Evolutionary conservation across 2,113 vertebrate species (phyloP).

Genomic region (Ardeotis arabs): DNA sequence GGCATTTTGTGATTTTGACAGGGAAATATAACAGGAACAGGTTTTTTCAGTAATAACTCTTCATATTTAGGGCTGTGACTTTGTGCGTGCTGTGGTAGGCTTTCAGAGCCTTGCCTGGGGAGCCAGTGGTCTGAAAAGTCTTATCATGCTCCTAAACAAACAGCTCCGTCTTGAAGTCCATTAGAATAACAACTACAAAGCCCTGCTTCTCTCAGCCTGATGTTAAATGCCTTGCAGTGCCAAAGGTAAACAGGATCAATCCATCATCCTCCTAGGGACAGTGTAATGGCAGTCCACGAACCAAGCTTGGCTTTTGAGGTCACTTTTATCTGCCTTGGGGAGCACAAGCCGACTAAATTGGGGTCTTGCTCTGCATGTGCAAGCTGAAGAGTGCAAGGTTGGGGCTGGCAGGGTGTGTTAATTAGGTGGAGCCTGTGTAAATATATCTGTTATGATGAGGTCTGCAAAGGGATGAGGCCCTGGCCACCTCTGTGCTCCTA

Average conservation of each 20-base stretch:
- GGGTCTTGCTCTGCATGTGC: background rate
- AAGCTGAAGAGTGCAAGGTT: background rate
- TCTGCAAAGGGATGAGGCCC: background rate
- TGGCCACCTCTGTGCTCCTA: background rate
- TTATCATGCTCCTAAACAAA: slow-evolving; percentile 24
- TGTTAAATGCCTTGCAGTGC: slow-evolving; percentile 43
- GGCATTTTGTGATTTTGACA: background rate
- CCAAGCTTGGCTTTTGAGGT: slow-evolving; percentile 1
- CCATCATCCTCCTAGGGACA: slow-evolving; percentile 1
- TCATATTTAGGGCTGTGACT: background rate
- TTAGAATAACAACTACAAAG: slow-evolving; percentile 48
- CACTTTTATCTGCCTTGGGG: slow-evolving; percentile 1
- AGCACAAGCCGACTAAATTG: background rate
- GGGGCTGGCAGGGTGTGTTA: slow-evolving; percentile 6
- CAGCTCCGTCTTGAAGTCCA: slow-evolving; percentile 9
- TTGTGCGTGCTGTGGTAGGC: background rate
- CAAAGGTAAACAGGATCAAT: slow-evolving; percentile 48
- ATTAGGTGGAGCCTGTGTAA: slow-evolving; percentile 1
- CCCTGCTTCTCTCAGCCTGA: background rate
- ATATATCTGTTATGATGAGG: slow-evolving; percentile 11
- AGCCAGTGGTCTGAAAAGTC: background rate
- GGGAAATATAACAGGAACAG: background rate
- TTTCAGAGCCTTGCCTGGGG: background rate
- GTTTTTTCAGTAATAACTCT: background rate
- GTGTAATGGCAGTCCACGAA: background rate